Base-by-base conservation (phyloP, 2,888 invertebrate genomes). In the Heliconius aoede region DNA sequence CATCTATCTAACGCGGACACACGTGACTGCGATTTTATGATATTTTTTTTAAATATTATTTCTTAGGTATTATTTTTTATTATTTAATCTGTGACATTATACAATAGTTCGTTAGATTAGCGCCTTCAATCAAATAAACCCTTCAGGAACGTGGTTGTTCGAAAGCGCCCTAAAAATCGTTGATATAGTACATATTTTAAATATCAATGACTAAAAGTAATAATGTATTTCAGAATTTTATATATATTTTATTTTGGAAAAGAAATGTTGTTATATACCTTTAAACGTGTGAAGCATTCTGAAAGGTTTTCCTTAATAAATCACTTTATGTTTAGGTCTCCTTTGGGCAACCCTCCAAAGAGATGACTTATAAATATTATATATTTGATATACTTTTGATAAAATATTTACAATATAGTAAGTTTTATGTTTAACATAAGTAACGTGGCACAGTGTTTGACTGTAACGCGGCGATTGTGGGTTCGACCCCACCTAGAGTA, bases 1-100 rank as follows among this genome's bases (percentile, higher is more conserved):
- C 30, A 51, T 40, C 61, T 74, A n/a, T 74, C 30, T 69, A 51
- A 18, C 24, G 18, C 7, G 40, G 28, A 61, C 51, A 24, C 9
- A 74, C 74, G 65, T 67, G 67, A 74, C 67, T 74, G 21, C 8
- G 24, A 32, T 55, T 55, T 64, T 11, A 1, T 13, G 7, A 28
- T 55, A 1, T 13, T 24, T 58, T 9, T 58, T 58, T 58, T 24
- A 4, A 58, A n/a, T 55, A n/a, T 55, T n/a, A 55, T n/a, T 55
- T 55, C n/a, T 55, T 46, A 46, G 0, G 15, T 46, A 15, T 46
- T 46, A n/a, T 40, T 40, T 15, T 11, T 36, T 36, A 36, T 36
- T 36, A n/a, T 36, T 36, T 11, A 36, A 36, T 36, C 36, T 36
- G 0, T 36, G 36, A 36, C 8, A 46, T 46, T n/a, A 7, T 18